Evolutionary conservation across 1,140 invertebrate genomes (phyloP), one percentile per base, ranked within the genome.

Genomic region (Aphis craccivora): DNA sequence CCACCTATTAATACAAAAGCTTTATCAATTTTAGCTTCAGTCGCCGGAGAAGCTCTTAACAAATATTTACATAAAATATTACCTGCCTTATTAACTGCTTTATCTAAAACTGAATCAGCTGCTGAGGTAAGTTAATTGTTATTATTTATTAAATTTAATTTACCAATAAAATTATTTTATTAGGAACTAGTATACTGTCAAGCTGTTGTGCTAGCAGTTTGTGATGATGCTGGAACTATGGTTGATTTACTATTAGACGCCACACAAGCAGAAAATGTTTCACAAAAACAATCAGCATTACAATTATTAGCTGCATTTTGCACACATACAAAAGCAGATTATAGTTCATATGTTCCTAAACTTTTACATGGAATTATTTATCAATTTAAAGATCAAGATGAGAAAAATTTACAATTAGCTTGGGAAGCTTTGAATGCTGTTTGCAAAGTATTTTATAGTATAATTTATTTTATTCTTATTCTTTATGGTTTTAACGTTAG

Each of bases 161-260:
- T 92, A 43, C 83, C 18, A 60, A 5, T 9, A 81, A 91, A 55
- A 37, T 25, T 55, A 93, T 76, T 94, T 94, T 94, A 35, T 94
- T n/a, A 97, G 96, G 96, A 99, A 95, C 95, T 99, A n/a, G 98
- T 98, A 94, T 98, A 99, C 95, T 99, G 99, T 95, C 97, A 99
- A 95, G 97, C 97, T 81, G 98, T 99, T 14, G 97, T 99, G 88
- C 95, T 99, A 94, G 98, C 99, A 0, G 97, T 99, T 7, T 96
- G 96, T 1, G 98, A 99, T 95, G 98, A 99, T 95, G 96, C 97
- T 84, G 98, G 98, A 43, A 97, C 99, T 2, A 96, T 98, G 90
- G 97, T 97, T 84, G 98, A 99, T 95, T 98, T 98, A 94, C 95
- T 99, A n/a, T 96, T 99, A 95, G 97, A 98, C 94, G 96, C 97